Evolutionary conservation across 2,113 vertebrate genomes (phyloP).

Genomic region (Alligator sinensis): DNA sequence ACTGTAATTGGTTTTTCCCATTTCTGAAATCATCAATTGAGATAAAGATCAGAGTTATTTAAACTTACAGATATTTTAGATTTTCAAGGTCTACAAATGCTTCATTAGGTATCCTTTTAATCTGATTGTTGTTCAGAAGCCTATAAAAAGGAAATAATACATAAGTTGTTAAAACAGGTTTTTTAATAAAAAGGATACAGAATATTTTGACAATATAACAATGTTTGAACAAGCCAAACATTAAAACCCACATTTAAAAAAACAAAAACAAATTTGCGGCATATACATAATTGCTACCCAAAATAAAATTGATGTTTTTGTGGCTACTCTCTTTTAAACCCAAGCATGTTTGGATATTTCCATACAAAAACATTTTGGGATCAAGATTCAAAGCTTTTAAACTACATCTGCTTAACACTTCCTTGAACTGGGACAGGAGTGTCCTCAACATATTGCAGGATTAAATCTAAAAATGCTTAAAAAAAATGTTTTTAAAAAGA

Average conservation of each 20-base stretch:
- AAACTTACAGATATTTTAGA: slow-evolving; percentile 98
- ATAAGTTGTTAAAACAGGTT: neutral
- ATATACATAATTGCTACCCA: neutral
- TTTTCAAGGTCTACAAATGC: slow-evolving; percentile 97
- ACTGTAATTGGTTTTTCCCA: neutral
- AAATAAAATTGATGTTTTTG: neutral
- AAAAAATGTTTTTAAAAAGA: neutral
- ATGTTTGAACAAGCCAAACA: neutral
- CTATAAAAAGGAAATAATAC: slow-evolving; percentile 71
- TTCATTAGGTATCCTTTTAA: slow-evolving; percentile 90
- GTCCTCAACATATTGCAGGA: neutral
- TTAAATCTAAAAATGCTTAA: neutral
- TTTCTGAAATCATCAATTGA: neutral
- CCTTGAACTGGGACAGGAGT: neutral
- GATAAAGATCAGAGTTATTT: neutral
- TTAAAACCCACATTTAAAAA: neutral
- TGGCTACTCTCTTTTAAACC: neutral
- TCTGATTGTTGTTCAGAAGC: slow-evolving; percentile 98
- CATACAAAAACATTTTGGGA: neutral
- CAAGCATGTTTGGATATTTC: neutral
- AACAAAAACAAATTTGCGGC: neutral
- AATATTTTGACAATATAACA: neutral
- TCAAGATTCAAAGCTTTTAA: neutral
- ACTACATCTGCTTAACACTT: too few species aligned
- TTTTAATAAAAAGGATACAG: neutral